Conservation (phyloP, 2,888 invertebrate species). For the Lutraria lutraria region DNA sequence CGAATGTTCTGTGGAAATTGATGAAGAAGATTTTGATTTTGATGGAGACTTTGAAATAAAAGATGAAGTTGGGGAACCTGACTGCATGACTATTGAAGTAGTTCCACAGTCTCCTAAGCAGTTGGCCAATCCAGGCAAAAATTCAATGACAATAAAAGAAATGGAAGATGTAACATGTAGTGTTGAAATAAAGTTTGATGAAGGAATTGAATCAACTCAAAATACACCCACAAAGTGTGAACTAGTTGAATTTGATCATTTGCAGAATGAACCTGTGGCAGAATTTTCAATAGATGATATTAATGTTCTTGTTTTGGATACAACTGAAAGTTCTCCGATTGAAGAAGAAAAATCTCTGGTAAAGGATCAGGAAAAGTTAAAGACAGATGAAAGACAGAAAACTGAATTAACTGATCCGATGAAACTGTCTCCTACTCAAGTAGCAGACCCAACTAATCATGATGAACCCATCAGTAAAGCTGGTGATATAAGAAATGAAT, state of each 20-base stretch:
- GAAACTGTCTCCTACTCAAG: neutral
- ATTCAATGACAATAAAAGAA: neutral
- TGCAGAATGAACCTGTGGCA: neutral
- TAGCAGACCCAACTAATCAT: neutral
- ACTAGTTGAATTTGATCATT: neutral
- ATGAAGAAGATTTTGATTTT: neutral
- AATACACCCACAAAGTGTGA: neutral
- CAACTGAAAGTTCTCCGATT: neutral
- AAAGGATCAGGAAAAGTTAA: neutral
- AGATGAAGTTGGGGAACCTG: conserved; percentile 17
- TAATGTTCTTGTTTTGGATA: neutral
- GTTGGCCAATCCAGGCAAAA: too few species aligned
- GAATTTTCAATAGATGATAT: neutral
- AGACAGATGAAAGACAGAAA: neutral
- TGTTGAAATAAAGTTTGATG: conserved; percentile 26
- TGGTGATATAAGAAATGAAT: neutral
- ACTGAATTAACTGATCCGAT: neutral
- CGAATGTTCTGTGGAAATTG: conserved; percentile 16
- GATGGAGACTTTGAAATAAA: neutral
- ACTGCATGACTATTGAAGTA: neutral
- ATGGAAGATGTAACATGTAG: neutral
- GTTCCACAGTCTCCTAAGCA: neutral
- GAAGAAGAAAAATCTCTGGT: neutral
- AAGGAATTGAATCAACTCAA: neutral
- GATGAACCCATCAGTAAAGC: neutral